Base-by-base conservation (phyloP, 2,888 invertebrate species). In the Nomada flava region DNA sequence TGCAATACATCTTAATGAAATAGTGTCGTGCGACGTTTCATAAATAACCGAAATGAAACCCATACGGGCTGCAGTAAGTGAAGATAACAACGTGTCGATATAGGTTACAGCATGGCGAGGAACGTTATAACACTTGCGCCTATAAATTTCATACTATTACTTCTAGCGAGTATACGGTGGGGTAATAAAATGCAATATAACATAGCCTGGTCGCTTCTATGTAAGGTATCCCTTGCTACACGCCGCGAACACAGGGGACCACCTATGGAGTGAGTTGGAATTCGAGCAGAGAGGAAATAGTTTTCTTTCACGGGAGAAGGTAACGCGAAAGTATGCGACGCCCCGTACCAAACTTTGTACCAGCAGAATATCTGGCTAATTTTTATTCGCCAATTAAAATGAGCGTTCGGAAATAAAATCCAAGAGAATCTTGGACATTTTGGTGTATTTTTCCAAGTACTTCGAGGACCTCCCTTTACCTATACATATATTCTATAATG, bases 31-130 rank as follows among this genome's bases (percentile, higher is more conserved):
- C 23, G 57, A 23, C 64, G 23, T 62, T 79, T 62, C 79, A 70
- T 86, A 87, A 87, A 86, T 84, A 87, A 86, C 71, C 52, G 72
- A 87, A 86, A 86, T 82, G 85, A 85, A 85, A 88, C 71, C 74
- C 65, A 36, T 68, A 18, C 20, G 42, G 74, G 55, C 44, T 60
- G 60, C 59, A 70, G 76, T 83, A 78, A 78, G 83, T 85, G 88
- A 83, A 86, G 86, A 86, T 86, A 86, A 86, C 80, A 85, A 87
- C 82, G 80, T 83, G 86, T 88, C 86, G 86, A 88, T 86, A 86
- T 83, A 83, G 86, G 72, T 88, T 86, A 70, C 15, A 71, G 69
- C 69, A 65, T 60, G 70, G 73, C 59, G 68, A 71, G 80, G 67
- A 76, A 71, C 76, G 88, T 76, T 85, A 70, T 79, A 80, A 78